Base-by-base conservation (phyloP, 2,888 invertebrate genomes). In the Lycaena phlaeas region DNA sequence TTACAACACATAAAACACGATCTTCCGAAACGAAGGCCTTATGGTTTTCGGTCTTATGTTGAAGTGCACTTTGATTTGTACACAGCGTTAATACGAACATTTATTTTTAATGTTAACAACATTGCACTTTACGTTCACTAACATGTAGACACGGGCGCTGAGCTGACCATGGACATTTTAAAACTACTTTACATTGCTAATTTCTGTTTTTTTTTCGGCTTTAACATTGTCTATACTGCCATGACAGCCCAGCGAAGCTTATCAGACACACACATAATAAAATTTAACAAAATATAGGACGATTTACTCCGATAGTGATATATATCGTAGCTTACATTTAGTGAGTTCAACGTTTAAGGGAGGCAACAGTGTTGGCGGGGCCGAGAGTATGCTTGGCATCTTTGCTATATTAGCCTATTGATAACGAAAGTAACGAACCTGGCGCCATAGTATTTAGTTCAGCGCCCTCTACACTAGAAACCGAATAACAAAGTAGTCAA, bases 61-160 rank as follows among this genome's bases (percentile, higher is more conserved):
- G 79, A 84, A 84, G 84, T 84, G 84, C 82, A 84, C 82, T 84
- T 84, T 70, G 57, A 75, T 84, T 84, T 82, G 84, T 82, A 84
- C 82, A 84, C 82, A 77, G 78, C 74, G 81, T 82, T 77, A 68
- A 73, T 75, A 78, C 70, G 71, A 66, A 77, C 68, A 72, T 76
- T 71, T 57, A 69, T 63, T 34, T 71, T 77, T 75, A 45, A 52
- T 73, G 66, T 72, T 53, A 75, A 75, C 68, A 78, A 75, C 67
- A 64, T 65, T 53, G 61, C 51, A 50, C 49, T 52, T 52, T 54
- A 50, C 48, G 52, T 65, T 68, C 59, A 67, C 71, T 74, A 75
- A 75, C 67, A 65, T 68, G 64, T 68, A 68, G 59, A 54, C 62
- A 61, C 46, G 44, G 51, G 56, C 59, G 65, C 68, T 55, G 68